These are phyloP conservation scores for Nilaparvata lugens DNA, from an alignment of 1,140 invertebrate genomes.

Conservation along the genomic window DNA sequence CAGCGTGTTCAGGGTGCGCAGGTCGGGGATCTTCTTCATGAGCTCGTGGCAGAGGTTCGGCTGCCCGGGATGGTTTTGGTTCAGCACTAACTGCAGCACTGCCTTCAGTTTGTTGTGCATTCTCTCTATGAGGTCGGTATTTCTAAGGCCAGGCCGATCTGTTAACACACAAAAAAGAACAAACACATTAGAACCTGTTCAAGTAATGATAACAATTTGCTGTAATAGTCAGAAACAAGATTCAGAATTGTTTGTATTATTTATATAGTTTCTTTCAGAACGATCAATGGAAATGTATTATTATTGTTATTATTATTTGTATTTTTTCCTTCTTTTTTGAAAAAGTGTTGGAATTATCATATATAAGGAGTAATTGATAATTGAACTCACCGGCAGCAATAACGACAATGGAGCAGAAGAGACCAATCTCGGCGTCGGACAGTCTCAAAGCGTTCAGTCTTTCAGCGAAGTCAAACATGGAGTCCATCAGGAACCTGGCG, in stretches of 20 bases:
- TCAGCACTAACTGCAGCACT: constrained; percentile 76
- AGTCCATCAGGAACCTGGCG: constrained; percentile 88
- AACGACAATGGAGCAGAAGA: constrained; percentile 91
- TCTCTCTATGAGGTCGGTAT: constrained; percentile 82
- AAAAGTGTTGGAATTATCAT: not conserved
- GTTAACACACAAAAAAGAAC: constrained; percentile 23
- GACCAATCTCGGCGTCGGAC: constrained; percentile 83
- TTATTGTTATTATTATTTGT: not conserved
- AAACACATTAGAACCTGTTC: not conserved
- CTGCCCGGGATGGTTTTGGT: constrained; percentile 73
- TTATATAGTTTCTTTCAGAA: not conserved
- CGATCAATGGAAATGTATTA: not conserved
- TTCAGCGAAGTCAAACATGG: constrained; percentile 95
- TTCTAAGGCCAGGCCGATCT: constrained; percentile 84
- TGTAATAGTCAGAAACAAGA: too few species aligned
- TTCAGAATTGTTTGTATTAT: too few species aligned
- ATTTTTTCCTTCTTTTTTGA: too few species aligned
- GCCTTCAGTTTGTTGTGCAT: constrained; percentile 83
- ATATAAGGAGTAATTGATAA: not conserved
- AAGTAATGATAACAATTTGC: too few species aligned
- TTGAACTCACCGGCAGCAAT: constrained; percentile 66
- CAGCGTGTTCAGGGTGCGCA: constrained; percentile 88
- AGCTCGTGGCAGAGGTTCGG: constrained; percentile 74
- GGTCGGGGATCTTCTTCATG: constrained; percentile 88
- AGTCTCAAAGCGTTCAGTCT: constrained; percentile 82